These are phyloP conservation scores for Pararge aegeria DNA, from an alignment of 1,140 invertebrate genomes.

Conservation along the genomic window DNA sequence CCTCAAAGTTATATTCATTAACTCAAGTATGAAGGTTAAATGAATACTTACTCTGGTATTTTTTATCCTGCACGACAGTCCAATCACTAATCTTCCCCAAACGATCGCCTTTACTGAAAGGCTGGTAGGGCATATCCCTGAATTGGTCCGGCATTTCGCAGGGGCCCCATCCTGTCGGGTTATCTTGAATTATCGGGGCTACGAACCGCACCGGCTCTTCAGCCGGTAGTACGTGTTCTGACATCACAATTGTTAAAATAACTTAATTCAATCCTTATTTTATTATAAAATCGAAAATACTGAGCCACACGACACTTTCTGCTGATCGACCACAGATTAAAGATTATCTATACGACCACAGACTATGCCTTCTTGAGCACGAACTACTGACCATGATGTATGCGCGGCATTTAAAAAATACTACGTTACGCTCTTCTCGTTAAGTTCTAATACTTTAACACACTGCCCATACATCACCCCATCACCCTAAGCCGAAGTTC, in stretches of 20 bases:
- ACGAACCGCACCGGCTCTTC: slow-evolving; percentile 80
- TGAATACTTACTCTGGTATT: slow-evolving; percentile 91
- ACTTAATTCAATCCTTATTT: slow-evolving; percentile 1
- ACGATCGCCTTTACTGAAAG: slow-evolving; percentile 97
- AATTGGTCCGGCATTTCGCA: slow-evolving; percentile 96
- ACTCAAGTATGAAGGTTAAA: not conserved
- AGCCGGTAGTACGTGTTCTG: slow-evolving; percentile 72
- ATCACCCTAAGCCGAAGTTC: too few species aligned
- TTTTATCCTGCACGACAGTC: slow-evolving; percentile 97
- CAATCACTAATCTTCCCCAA: slow-evolving; percentile 99
- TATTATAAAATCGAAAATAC: slow-evolving; percentile 12
- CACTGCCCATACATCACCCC: too few species aligned
- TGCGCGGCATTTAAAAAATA: too few species aligned
- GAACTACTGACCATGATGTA: too few species aligned
- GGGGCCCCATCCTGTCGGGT: slow-evolving; percentile 96
- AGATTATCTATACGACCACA: not conserved
- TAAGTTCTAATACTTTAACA: too few species aligned
- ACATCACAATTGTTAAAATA: slow-evolving; percentile 42
- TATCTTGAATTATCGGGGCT: slow-evolving; percentile 91
- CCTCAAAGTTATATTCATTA: slow-evolving; percentile 28
- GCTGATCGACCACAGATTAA: not conserved
- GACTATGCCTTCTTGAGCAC: too few species aligned
- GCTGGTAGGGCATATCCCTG: slow-evolving; percentile 98
- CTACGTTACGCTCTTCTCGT: too few species aligned
- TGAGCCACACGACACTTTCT: slow-evolving; percentile 68